Conservation (phyloP, 2,797 vertebrate genomes). For the Protonibea diacanthus region DNA sequence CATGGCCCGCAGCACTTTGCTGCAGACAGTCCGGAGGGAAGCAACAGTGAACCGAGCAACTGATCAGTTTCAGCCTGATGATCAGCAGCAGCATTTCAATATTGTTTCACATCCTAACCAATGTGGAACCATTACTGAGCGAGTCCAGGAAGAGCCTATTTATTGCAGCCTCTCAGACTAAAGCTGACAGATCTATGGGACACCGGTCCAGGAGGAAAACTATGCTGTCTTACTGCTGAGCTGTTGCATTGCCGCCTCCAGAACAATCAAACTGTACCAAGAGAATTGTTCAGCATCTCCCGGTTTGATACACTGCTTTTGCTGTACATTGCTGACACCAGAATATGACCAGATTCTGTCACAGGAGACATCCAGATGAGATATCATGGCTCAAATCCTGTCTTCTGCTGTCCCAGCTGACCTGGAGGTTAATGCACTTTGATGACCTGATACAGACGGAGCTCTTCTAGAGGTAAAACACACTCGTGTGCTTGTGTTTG, state of each 20-base stretch:
- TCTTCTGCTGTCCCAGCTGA: slow-evolving; percentile 3
- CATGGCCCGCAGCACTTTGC: not conserved
- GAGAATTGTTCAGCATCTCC: not conserved
- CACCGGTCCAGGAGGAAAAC: not conserved
- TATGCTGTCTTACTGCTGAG: not conserved
- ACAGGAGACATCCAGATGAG: slow-evolving; percentile 15
- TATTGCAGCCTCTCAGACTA: slow-evolving; percentile 1
- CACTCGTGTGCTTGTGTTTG: not conserved
- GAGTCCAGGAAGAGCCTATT: not conserved
- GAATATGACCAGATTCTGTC: not conserved
- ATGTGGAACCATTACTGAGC: not conserved
- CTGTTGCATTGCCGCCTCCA: slow-evolving; percentile 2
- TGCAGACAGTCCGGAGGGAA: slow-evolving; percentile 2
- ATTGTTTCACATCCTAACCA: slow-evolving; percentile 6
- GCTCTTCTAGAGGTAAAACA: not conserved
- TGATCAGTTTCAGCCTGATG: not conserved
- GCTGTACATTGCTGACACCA: not conserved
- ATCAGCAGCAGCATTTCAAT: not conserved
- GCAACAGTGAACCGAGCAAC: not conserved
- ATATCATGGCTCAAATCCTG: not conserved
- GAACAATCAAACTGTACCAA: slow-evolving; percentile 13
- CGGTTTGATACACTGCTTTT: not conserved
- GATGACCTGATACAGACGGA: slow-evolving; percentile 1
- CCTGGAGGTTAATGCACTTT: slow-evolving; percentile 1
- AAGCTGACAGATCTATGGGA: slow-evolving; percentile 1